Evolutionary conservation across 2,113 vertebrate species (phyloP), one percentile per base, ranked within the genome.

Genomic region (Pachycephala philippinensis): DNA sequence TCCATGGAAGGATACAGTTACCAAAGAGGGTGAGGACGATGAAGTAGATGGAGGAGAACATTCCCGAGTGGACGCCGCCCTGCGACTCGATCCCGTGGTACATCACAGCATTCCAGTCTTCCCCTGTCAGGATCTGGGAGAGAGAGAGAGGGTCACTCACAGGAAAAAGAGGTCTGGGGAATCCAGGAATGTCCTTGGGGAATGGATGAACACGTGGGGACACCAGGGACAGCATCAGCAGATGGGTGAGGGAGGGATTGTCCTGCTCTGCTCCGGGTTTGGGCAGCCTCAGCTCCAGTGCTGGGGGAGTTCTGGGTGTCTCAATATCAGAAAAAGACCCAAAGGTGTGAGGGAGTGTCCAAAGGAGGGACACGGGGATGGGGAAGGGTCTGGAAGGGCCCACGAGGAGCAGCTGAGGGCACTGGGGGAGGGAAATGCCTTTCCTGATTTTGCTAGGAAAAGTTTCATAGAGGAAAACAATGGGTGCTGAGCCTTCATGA

Each of bases 91-190:
- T 99, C 39, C 99, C 99, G 2, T 99, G 99, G 86, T 99, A 99
- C 99, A 99, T 99, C 80, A 99, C 99, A 0, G 98, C 99, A 0
- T 99, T 99, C 99, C 99, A 99, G 97, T 99, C 99, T 39, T 99
- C 99, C 10, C 99, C 99, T 0, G 99, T 99, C 68, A 99, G 98
- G 95, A 99, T 99, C 99, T 99, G 96, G 49, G 31, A 74, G n/a
- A 76, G 15, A 40, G 12, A 31, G 9, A 35, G 2, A 72, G 14
- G 20, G 31, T 93, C 80, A 87, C 30, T 17, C 19, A 14, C 42
- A 40, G 68, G 28, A 30, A 42, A 26, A 21, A 28, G 3, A n/a
- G 45, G 33, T 2, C 13, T 10, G 13, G 35, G 33, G 10, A 71
- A 15, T 2, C 52, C 35, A 1, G 72, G 59, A 33, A 26, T 4